Percentiles rank a stretch among this genome's conserved stretches.
phyloP scores from a whole-genome alignment of 2,888 invertebrate genomes.

The Luperina nickerlii region DNA sequence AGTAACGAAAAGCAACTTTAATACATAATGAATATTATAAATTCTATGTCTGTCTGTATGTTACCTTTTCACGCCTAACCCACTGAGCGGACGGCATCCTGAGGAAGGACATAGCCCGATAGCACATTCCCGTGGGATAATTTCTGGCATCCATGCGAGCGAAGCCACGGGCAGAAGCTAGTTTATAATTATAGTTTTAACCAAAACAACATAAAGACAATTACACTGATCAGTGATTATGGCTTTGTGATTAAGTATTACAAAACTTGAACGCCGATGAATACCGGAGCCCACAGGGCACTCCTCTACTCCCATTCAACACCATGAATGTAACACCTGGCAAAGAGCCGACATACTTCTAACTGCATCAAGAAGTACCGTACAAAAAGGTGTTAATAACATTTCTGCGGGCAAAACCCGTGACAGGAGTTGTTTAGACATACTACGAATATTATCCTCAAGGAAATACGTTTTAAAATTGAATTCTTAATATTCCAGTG shows the following conservation, averaged over 20 bases:
- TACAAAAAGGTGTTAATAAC: constrained; percentile 15
- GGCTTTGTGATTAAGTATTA: not conserved
- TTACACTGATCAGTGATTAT: not conserved
- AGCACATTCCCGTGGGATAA: too few species aligned
- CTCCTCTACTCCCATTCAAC: not conserved
- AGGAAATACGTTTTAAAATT: constrained; percentile 32
- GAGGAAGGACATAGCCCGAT: too few species aligned
- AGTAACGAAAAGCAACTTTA: too few species aligned
- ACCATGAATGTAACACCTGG: constrained; percentile 20
- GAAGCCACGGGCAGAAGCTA: too few species aligned
- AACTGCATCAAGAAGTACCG: constrained; percentile 28
- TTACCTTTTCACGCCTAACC: too few species aligned
- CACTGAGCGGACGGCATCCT: too few species aligned
- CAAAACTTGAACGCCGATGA: not conserved
- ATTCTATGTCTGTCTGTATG: too few species aligned
- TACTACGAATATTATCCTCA: constrained; percentile 29
- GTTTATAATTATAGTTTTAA: too few species aligned
- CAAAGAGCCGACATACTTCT: constrained; percentile 9
- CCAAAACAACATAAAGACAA: not conserved
- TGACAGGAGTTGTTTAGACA: not conserved
- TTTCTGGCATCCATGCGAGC: too few species aligned
- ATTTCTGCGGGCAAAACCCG: constrained; percentile 28
- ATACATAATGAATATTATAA: too few species aligned
- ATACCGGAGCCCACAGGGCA: not conserved
- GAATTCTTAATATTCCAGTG: constrained; percentile 20